Percentiles rank a stretch among this genome's conserved stretches.
Conservation (phyloP, 2,797 vertebrate genomes). For the Clarias fuscus region DNA sequence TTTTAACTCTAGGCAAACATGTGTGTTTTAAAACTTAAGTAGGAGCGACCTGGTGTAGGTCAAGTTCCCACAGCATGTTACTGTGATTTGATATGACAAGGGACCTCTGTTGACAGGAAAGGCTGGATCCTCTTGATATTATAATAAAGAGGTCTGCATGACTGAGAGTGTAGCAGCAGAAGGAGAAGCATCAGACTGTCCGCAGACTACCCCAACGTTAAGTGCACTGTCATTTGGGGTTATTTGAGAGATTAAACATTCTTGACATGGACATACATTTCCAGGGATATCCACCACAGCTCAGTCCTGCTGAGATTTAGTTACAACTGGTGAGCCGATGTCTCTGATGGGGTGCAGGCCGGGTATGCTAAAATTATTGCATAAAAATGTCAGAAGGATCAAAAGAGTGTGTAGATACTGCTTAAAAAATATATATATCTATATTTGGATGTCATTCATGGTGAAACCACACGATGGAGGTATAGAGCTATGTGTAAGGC, state of each 20-base stretch:
- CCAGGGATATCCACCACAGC: not conserved
- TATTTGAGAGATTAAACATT: not conserved
- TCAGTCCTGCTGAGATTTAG: not conserved
- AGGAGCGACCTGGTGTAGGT: not conserved
- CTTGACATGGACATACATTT: not conserved
- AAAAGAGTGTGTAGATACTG: not conserved
- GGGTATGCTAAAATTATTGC: not conserved
- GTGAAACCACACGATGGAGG: slow-evolving; percentile 29
- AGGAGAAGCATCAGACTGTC: not conserved
- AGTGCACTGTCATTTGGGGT: not conserved
- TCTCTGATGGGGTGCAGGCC: not conserved
- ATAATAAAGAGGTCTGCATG: not conserved
- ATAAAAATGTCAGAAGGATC: not conserved
- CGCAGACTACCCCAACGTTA: not conserved
- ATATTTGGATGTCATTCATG: not conserved
- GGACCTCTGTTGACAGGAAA: not conserved
- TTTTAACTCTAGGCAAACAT: not conserved
- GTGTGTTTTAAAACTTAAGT: not conserved
- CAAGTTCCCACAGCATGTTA: not conserved
- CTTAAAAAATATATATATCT: no score
- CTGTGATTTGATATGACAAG: not conserved
- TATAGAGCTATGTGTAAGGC: slow-evolving; percentile 8
- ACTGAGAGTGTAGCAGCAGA: not conserved
- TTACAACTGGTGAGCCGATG: not conserved
- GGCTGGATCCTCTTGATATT: not conserved